Evolutionary conservation across 2,113 vertebrate genomes (phyloP), one percentile per base, ranked within the genome.

Genomic region (Oreochromis aureus): DNA sequence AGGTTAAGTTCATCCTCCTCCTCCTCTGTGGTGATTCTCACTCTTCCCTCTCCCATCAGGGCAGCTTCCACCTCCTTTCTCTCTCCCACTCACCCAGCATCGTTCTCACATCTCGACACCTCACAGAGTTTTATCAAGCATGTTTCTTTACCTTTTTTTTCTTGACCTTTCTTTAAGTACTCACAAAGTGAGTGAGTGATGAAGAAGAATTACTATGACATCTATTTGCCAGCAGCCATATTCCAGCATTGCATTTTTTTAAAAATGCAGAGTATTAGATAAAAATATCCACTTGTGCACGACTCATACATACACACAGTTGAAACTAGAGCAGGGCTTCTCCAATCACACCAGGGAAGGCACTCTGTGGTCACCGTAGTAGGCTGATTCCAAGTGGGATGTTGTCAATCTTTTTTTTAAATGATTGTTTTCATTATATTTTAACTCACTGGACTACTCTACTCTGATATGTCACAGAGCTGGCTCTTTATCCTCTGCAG

Each of bases 1-100:
- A 90, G 84, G 82, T 90, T 44, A 82, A 92, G 89, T 55, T 84
- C 73, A 84, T 73, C 71, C 53, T 83, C 82, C 89, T 90, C 83
- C 85, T 80, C 86, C 85, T 78, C 46, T 78, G 55, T 61, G 85
- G 84, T 88, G 88, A 84, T 88, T 88, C 82, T 84, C 85, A 30
- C 69, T 63, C 63, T 89, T 39, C 82, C 84, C 87, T 89, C 91
- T 89, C 87, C 48, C 82, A 87, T 66, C 80, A 87, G 66, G 85
- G 86, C 87, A 90, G 90, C 87, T 71, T 89, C 91, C 88, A 89
- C 87, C 92, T 86, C 84, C 53, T 90, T 85, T 89, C 66, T 63
- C 84, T 79, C 73, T 87, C 87, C 83, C 88, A 85, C 87, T 87
- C 88, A 89, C 84, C 69, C 48, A 5, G 84, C 27, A 32, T 86